These are phyloP conservation scores for Ophiodon elongatus DNA, from an alignment of 2,113 vertebrate species.

Conservation along the genomic window DNA sequence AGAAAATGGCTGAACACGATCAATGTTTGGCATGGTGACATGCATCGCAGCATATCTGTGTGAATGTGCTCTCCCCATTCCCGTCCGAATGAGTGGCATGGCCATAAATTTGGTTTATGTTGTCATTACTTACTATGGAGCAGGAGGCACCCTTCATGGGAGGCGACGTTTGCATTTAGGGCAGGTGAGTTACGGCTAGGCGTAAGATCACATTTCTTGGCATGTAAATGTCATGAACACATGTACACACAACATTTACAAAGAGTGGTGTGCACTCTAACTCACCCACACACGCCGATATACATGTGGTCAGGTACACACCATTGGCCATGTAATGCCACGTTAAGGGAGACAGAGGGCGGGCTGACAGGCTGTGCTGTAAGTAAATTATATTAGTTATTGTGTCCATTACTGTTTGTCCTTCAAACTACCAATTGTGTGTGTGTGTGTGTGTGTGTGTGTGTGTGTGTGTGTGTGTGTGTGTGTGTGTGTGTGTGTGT, in stretches of 20 bases:
- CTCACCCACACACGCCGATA: neutral
- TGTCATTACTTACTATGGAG: slow-evolving; percentile 81
- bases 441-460: slow-evolving; percentile 36
- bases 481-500: neutral
- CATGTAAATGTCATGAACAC: slow-evolving; percentile 29
- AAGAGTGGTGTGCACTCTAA: neutral
- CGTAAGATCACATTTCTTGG: slow-evolving; percentile 53
- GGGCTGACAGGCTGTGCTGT: slow-evolving; percentile 47
- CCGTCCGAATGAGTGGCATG: slow-evolving; percentile 60
- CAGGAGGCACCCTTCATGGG: slow-evolving; percentile 53
- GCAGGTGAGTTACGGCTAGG: slow-evolving; percentile 67
- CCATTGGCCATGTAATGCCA: slow-evolving; percentile 54
- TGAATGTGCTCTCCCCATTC: neutral
- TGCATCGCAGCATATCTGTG: slow-evolving; percentile 51
- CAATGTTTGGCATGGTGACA: slow-evolving; percentile 43
- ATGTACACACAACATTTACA: slow-evolving; percentile 33
- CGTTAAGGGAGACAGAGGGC: slow-evolving; percentile 54
- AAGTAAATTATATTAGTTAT: slow-evolving; percentile 70
- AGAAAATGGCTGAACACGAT: slow-evolving; percentile 32
- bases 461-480: neutral
- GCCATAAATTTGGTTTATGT: slow-evolving; percentile 82
- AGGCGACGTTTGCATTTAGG: slow-evolving; percentile 36
- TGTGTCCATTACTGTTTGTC: slow-evolving; percentile 53
- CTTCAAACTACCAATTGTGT: slow-evolving; percentile 72
- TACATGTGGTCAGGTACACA: slow-evolving; percentile 15